These are phyloP conservation scores for Pteronura brasiliensis DNA, from an alignment of 2,113 vertebrate genomes.

Conservation along the genomic window DNA sequence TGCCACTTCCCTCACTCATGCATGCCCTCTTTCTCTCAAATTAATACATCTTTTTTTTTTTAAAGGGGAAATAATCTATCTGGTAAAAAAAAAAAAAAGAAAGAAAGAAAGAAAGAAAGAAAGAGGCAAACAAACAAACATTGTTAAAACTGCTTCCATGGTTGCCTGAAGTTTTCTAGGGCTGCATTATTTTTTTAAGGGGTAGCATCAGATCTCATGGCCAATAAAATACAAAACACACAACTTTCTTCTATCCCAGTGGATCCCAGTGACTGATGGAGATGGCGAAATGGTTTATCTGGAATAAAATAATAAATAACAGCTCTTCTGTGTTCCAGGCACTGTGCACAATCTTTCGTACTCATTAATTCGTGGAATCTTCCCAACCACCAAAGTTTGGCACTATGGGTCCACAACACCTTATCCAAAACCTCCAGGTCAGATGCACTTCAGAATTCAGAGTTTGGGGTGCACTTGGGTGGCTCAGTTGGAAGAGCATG, in stretches of 20 bases:
- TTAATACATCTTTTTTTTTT: background rate
- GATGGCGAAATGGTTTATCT: background rate
- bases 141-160: background rate
- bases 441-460: background rate
- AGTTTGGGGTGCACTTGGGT: too few species aligned
- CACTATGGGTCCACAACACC: background rate
- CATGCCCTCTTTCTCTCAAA: background rate
- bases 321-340: background rate
- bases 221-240: background rate
- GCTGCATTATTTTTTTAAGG: background rate
- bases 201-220: background rate
- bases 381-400: background rate
- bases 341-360: background rate
- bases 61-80: background rate
- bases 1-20: background rate
- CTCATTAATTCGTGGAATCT: background rate
- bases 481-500: background rate
- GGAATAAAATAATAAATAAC: background rate
- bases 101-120: background rate
- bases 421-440: background rate
- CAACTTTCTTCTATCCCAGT: fast-evolving
- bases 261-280: background rate
- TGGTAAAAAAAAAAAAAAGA: background rate
- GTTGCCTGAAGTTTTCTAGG: background rate
- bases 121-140: background rate